Evolutionary conservation across 2,113 vertebrate species (phyloP).

Genomic region (Hassar affinis): DNA sequence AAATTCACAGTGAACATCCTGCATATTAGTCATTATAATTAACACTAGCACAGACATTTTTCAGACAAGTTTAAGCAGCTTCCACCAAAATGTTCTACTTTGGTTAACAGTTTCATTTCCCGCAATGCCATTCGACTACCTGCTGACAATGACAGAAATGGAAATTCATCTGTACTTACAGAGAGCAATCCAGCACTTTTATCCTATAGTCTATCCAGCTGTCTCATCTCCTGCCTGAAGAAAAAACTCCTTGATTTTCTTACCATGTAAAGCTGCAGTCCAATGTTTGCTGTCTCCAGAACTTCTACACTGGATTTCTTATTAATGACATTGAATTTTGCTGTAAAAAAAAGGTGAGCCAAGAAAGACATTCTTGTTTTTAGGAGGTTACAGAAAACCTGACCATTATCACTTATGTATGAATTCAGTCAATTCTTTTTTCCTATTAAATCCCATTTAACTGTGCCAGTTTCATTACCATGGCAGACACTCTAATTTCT

Average conservation of each 20-base stretch:
- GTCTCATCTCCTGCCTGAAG: background rate
- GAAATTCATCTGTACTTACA: background rate
- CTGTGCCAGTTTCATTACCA: rapidly evolving
- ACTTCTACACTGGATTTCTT: background rate
- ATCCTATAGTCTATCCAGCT: background rate
- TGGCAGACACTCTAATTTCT: background rate
- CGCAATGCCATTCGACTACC: background rate
- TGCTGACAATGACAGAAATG: background rate
- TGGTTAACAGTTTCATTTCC: background rate
- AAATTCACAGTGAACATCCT: too few relatives aligned
- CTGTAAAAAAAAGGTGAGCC: background rate
- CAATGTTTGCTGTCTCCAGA: background rate
- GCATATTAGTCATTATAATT: too few relatives aligned
- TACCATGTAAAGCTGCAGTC: background rate
- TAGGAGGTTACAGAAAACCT: background rate
- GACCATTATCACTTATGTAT: background rate
- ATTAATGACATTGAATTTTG: background rate
- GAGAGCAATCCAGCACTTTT: background rate
- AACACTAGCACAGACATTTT: background rate
- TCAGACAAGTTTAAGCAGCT: background rate
- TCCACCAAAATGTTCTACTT: background rate
- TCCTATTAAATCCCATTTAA: background rate
- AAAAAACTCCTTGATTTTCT: background rate
- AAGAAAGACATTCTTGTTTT: background rate
- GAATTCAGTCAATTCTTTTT: background rate